These are phyloP conservation scores for Ovis aries DNA, from an alignment of 2,113 vertebrate genomes.

Conservation along the genomic window ARS-UI_Ramb_v3.0 NC_056073.1:51197001-51197500, in stretches of 20 bases:
- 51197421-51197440: not conserved
- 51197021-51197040: not conserved
- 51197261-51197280: not conserved
- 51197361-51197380: not conserved
- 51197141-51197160: not conserved
- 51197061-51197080: not conserved
- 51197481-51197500: not conserved
- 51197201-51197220: not conserved
- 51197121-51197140: not conserved
- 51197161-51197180: not conserved
- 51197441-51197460: not conserved
- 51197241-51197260: not conserved
- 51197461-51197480: not conserved
- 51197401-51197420: not conserved
- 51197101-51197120: not conserved
- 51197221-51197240: not conserved
- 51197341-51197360: not conserved
- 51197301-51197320: not conserved
- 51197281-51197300: not conserved
- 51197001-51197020: not conserved
- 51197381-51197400: not conserved
- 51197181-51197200: not conserved
- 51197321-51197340: not conserved
- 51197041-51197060: not conserved
- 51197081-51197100: not conserved